These are phyloP conservation scores for Steinernema feltiae DNA, from an alignment of 1,140 invertebrate genomes.

Conservation along the genomic window DNA sequence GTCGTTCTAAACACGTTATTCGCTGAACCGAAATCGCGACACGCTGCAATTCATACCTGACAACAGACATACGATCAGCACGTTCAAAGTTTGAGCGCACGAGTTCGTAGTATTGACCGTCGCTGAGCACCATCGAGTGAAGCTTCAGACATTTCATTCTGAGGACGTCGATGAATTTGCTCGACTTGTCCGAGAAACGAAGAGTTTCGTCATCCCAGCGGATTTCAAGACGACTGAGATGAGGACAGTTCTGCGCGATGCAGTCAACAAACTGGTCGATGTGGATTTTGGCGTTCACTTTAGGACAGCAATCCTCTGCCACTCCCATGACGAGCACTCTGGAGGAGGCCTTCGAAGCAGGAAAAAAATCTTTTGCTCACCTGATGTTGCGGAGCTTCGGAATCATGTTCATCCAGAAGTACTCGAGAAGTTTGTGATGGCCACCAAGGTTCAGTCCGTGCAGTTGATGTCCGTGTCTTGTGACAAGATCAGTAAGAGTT, in stretches of 20 bases:
- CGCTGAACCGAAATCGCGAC: slow-evolving; percentile 60
- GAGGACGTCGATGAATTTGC: slow-evolving; percentile 58
- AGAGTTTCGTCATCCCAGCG: slow-evolving; percentile 97
- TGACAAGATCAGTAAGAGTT: slow-evolving; percentile 80
- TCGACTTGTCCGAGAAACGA: slow-evolving; percentile 95
- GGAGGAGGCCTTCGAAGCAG: slow-evolving; percentile 20
- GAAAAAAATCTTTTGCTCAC: slow-evolving; percentile 52
- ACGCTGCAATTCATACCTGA: slow-evolving; percentile 88
- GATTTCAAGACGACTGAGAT: slow-evolving; percentile 82
- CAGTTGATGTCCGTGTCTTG: slow-evolving; percentile 77
- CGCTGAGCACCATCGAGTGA: slow-evolving; percentile 68
- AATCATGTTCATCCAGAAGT: slow-evolving; percentile 63
- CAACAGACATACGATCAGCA: slow-evolving; percentile 88
- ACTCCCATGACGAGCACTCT: slow-evolving; percentile 96
- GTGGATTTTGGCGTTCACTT: slow-evolving; percentile 66
- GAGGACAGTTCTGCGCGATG: slow-evolving; percentile 83
- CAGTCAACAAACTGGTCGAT: slow-evolving; percentile 96
- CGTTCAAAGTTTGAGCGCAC: slow-evolving; percentile 98
- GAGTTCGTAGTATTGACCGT: slow-evolving; percentile 97
- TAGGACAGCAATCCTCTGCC: slow-evolving; percentile 84
- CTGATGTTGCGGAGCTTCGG: slow-evolving; percentile 60
- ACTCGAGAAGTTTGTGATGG: slow-evolving; percentile 78
- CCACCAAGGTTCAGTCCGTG: slow-evolving; percentile 80
- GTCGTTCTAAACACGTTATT: slow-evolving; percentile 46
- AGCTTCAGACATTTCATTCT: slow-evolving; percentile 62